phyloP scores from a whole-genome alignment of 2,888 invertebrate species.

The Cantharis flavilabris region DNA sequence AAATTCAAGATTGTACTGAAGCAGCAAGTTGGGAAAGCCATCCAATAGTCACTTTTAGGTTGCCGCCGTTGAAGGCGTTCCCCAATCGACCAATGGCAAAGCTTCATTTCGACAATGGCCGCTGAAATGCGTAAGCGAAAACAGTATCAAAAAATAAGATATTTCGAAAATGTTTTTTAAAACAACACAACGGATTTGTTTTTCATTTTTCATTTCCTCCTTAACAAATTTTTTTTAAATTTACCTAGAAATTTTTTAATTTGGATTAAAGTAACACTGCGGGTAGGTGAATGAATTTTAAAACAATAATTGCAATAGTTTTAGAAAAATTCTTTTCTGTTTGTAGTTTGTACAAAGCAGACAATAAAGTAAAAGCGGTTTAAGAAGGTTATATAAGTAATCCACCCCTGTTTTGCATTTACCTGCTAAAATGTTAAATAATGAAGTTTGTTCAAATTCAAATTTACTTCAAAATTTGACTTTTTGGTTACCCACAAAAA shows the following conservation, averaged over 20 bases:
- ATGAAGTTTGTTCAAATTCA: too few species aligned
- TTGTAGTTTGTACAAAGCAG: too few species aligned
- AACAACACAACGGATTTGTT: not conserved
- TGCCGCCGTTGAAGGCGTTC: slow-evolving; percentile 9
- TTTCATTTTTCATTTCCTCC: not conserved
- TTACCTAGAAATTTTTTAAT: too few species aligned
- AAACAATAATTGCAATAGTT: not conserved
- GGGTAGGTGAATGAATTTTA: too few species aligned
- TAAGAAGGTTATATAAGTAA: too few species aligned
- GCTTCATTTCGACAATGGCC: slow-evolving; percentile 44
- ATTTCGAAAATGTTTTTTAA: not conserved
- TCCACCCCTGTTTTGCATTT: too few species aligned
- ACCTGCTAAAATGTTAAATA: too few species aligned
- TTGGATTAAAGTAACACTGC: too few species aligned
- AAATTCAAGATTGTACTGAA: not conserved
- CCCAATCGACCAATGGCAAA: slow-evolving; percentile 39
- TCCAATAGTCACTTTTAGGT: not conserved
- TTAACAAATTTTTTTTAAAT: not conserved
- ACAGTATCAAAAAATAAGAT: not conserved
- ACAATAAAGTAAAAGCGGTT: too few species aligned
- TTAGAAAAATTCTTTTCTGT: not conserved
- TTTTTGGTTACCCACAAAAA: too few species aligned
- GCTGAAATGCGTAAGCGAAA: slow-evolving; percentile 39
- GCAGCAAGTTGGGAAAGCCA: not conserved
- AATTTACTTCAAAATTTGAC: too few species aligned